Evolutionary conservation across 2,113 vertebrate species (phyloP).

Genomic region (Neolamprologus hecqui): DNA sequence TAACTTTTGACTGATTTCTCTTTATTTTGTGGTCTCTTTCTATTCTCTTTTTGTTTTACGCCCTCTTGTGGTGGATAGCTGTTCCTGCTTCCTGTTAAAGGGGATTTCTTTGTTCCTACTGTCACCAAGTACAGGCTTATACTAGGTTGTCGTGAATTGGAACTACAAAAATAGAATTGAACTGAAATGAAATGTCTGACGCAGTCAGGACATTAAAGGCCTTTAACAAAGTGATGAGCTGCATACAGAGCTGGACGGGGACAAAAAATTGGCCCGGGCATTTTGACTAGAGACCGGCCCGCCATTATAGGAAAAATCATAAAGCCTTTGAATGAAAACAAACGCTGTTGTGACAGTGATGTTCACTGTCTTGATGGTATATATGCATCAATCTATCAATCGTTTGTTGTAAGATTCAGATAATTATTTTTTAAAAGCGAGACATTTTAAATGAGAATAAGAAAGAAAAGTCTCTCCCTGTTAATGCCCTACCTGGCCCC

Average conservation of each 20-base stretch:
- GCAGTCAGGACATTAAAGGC: background rate
- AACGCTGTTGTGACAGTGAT: too few relatives aligned
- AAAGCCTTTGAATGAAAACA: too few relatives aligned
- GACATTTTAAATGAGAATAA: too few relatives aligned
- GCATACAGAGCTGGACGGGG: too few relatives aligned
- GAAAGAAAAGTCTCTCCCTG: too few relatives aligned
- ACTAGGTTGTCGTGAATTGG: background rate
- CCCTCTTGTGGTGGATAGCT: background rate
- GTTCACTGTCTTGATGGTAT: accelerated
- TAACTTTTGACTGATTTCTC: background rate
- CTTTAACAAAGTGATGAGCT: background rate
- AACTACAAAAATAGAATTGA: background rate
- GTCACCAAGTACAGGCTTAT: background rate
- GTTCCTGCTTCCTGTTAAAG: background rate
- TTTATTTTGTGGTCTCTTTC: accelerated
- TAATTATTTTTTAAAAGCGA: too few relatives aligned
- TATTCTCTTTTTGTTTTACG: accelerated
- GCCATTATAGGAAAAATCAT: too few relatives aligned
- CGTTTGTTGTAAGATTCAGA: too few relatives aligned
- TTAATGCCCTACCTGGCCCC: too few relatives aligned
- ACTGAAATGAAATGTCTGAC: background rate
- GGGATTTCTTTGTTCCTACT: background rate
- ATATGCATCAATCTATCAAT: too few relatives aligned
- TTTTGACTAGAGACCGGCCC: too few relatives aligned
- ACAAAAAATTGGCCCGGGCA: too few relatives aligned